Evolutionary conservation across 2,797 vertebrate species (phyloP), one percentile per base, ranked within the genome.

Genomic region (Sus cebifrons): DNA sequence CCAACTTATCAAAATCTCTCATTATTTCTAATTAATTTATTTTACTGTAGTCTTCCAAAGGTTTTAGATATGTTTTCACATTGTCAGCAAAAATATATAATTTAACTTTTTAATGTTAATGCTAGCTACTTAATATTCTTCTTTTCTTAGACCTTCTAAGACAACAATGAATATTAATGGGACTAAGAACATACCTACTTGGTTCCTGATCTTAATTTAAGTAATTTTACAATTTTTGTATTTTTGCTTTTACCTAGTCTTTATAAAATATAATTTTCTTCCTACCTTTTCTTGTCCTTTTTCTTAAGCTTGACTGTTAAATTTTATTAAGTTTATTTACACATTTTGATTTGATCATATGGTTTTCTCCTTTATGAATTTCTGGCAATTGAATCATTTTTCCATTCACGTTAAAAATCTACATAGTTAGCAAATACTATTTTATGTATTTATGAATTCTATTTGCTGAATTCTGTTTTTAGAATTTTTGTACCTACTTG

Each of bases 291-390:
- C 3, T 71, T 60, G n/a, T 77, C 6, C 52, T 70, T 77, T 56
- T 79, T 29, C 58, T 60, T 49, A 77, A 86, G 15, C 62, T n/a
- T 86, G 21, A 11, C 27, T 83, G 3, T 71, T 79, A n/a, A 70
- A 36, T 84, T 92, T 85, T 85, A 25, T 52, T 95, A 40, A n/a
- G 64, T 40, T 2, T 40, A 68, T 84, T 88, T 91, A 29, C 84
- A 49, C 27, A 20, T 32, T 92, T 91, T 79, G n/a, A 87, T 91
- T 65, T 91, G 65, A 73, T 67, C 2, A 36, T 40, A 54, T 60
- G 17, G 29, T 1, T 75, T 87, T 82, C 36, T 77, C 1, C 23
- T 75, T 92, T 87, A 64, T 60, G 15, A 6, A 81, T 91, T 89
- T 86, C 18, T 32, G 12, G 12, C 3, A 68, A 94, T 86, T 82